Evolutionary conservation across 2,888 invertebrate genomes (phyloP).

Genomic region (Masnerella sp.): DNA sequence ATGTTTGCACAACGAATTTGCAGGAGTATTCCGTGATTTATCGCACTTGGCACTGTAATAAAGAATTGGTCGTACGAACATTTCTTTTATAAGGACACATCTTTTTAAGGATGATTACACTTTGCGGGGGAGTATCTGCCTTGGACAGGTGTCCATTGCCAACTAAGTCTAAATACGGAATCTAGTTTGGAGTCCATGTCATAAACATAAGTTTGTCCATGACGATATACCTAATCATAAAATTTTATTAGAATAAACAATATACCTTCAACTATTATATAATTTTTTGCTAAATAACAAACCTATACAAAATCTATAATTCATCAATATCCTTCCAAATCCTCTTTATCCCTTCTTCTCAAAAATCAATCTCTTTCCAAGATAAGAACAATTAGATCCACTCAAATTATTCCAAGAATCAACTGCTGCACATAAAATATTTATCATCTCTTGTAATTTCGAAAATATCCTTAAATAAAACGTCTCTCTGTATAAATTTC

Average conservation of each 20-base stretch:
- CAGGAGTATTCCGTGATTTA: too few relatives aligned
- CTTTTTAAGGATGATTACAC: not conserved
- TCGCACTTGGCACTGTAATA: not conserved
- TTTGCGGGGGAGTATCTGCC: not conserved
- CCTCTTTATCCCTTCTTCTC: constrained; percentile 1
- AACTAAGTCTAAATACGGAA: constrained; percentile 12
- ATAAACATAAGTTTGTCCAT: constrained; percentile 26
- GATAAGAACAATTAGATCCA: constrained; percentile 2
- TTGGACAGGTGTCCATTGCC: not conserved
- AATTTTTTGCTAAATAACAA: too few relatives aligned
- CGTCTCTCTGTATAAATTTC: constrained; percentile 4
- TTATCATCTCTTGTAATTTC: constrained; percentile 25
- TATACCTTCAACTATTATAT: too few relatives aligned
- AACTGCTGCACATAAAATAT: constrained; percentile 15
- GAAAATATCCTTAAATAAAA: constrained; percentile 42
- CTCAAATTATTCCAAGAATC: constrained; percentile 32
- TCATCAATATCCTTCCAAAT: not conserved
- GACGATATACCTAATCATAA: not conserved
- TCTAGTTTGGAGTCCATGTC: constrained; percentile 17
- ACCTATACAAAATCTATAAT: not conserved
- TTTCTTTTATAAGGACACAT: not conserved
- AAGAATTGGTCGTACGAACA: not conserved
- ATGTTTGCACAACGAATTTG: too few relatives aligned
- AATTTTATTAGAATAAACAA: too few relatives aligned
- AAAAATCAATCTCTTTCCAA: constrained; percentile 25